phyloP scores from a whole-genome alignment of 2,113 vertebrate species.

The Lamprotornis superbus region DNA sequence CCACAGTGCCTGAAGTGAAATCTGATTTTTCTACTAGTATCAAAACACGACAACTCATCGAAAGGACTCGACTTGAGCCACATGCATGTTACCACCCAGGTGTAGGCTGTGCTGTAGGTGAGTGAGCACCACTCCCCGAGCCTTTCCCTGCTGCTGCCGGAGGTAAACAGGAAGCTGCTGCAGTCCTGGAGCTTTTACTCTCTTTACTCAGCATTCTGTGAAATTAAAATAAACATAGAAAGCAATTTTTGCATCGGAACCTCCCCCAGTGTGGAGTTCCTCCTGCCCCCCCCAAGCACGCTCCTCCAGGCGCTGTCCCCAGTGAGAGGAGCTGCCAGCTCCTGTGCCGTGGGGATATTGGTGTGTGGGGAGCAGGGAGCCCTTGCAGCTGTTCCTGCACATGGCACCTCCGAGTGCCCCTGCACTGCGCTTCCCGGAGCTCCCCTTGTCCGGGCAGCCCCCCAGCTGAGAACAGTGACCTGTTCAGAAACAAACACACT shows the following conservation, averaged over 20 bases:
- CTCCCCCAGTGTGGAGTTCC: background rate
- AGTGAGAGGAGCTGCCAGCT: background rate
- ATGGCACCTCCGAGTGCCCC: background rate
- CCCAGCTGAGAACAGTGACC: accelerated
- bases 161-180: background rate
- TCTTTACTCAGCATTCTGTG: background rate
- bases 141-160: background rate
- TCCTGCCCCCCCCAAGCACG: background rate
- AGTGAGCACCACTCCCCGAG: background rate
- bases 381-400: background rate
- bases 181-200: background rate
- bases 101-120: background rate
- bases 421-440: accelerated
- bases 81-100: background rate
- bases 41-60: background rate
- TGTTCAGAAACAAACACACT: accelerated
- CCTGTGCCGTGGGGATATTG: accelerated
- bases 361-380: background rate
- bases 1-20: background rate
- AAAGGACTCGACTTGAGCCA: background rate
- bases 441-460: accelerated
- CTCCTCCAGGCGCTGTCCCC: background rate
- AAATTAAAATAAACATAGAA: constrained; percentile 30
- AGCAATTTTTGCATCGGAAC: background rate
- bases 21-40: background rate